Base-by-base conservation (phyloP, 2,888 invertebrate species). In the Pristionchus mayeri region DNA sequence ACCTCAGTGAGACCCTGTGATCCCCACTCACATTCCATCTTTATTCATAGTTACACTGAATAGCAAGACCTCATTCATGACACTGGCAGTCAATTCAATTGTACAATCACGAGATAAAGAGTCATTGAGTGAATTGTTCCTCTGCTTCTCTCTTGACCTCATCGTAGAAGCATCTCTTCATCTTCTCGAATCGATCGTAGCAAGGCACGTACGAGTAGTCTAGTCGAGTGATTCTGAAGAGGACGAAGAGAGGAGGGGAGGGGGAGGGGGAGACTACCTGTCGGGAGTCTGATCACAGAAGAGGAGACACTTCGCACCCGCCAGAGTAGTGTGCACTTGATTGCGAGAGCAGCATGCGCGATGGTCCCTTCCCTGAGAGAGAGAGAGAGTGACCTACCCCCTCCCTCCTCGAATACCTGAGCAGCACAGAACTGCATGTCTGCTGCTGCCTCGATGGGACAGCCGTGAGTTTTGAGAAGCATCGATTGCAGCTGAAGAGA, bases 391-490 rank as follows among this genome's bases (percentile, higher is more conserved):
- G 40, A 75, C n/a, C n/a, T n/a, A n/a, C n/a, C n/a, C n/a, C n/a
- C n/a, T n/a, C n/a, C n/a, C n/a, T n/a, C n/a, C n/a, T n/a, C n/a
- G n/a, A n/a, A 27, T 54, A 91, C 92, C 75, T 92, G 92, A 1
- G 91, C 92, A 0, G 91, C 88, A 79, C 89, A 90, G 79, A 90
- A 90, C 57, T 92, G 91, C 85, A 92, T 89, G 84, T 91, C 91
- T 18, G 91, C 90, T 0, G 91, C 91, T 11, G 92, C 92, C 85
- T 90, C 92, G 1, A 92, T 85, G 2, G 92, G 92, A 71, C 92
- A 92, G 16, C 87, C 88, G 67, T 92, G 92, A 27, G 89, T 90
- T 78, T 92, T 92, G 87, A 92, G 92, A 87, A 90, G 92, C 92
- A 92, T 92, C 50, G 86, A 85, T 91, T 92, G 91, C 13, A 92